Base-by-base conservation (phyloP, 2,797 vertebrate genomes). In the Squalus acanthias region DNA sequence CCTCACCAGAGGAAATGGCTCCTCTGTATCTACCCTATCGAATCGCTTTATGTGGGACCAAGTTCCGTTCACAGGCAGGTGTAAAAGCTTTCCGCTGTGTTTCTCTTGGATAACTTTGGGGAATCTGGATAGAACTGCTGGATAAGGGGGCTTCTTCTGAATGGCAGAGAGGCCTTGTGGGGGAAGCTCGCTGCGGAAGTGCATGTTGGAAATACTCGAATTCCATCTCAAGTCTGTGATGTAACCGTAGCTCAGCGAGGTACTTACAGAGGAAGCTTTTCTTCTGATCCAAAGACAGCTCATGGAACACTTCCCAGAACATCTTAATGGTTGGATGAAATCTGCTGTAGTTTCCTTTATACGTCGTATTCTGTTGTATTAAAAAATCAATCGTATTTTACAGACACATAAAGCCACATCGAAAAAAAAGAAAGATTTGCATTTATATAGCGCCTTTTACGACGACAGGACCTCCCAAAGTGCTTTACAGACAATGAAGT, bases 301-400 rank as follows among this genome's bases (percentile, higher is more conserved):
- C 97, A 93, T 97, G 97, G 57, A 98, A 97, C 95, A 97, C 97
- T 53, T 97, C 67, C 97, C 97, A 98, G 96, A 98, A 98, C 96
- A 97, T 97, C 50, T 96, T 96, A 96, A 98, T 97, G 76, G 97
- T 98, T 72, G 97, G 97, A 53, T 98, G 97, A 0, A 96, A 96
- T 95, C 3, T 96, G 69, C 74, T 91, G 13, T 97, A 98, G 15
- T 70, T 97, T 1, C 96, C 96, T 46, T 79, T 1, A 33, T 97
- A 98, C 3, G 0, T 0, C 46, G 98, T 96, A 96, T 97, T 97
- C 97, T 97, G 96, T n/a, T 96, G 53, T 95, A 96, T 60, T 39
- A 67, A 12, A 96, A 4, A 85, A 24, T 96, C 5, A 9, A 67
- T 67, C 24, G n/a, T 65, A 65, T 22, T 50, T 89, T 57, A 91